Evolutionary conservation across 1,140 invertebrate species (phyloP).

Genomic region (Nasonia giraulti): DNA sequence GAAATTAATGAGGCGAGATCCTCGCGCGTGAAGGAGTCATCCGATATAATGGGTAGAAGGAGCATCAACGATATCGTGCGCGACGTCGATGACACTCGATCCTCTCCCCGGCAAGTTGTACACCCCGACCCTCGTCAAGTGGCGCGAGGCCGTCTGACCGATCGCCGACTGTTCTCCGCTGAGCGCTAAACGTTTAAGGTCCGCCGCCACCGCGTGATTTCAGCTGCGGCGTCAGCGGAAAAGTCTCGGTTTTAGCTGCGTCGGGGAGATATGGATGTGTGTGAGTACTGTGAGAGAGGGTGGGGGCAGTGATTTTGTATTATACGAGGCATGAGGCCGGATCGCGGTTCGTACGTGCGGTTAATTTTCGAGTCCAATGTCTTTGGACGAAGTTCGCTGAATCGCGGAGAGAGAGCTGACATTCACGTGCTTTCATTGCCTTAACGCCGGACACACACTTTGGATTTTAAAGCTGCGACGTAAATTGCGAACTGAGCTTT

Average conservation of each 20-base stretch:
- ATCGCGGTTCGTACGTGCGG: neutral
- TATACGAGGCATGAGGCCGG: conserved; percentile 7
- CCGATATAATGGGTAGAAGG: neutral
- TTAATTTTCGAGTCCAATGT: neutral
- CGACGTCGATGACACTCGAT: conserved; percentile 12
- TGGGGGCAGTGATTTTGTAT: neutral
- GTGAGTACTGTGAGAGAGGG: no score
- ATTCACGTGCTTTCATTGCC: neutral
- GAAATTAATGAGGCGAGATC: conserved; percentile 47
- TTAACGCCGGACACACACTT: neutral
- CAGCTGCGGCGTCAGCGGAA: neutral
- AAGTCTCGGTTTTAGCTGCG: neutral
- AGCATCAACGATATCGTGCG: conserved; percentile 27
- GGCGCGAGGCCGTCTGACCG: conserved; percentile 30
- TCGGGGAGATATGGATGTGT: neutral
- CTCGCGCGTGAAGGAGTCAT: neutral
- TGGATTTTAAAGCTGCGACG: neutral
- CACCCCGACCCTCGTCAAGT: neutral
- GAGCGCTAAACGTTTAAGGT: conserved; percentile 26
- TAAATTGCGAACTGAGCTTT: neutral
- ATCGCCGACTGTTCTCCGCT: conserved; percentile 40
- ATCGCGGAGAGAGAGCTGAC: neutral
- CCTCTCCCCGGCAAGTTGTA: no score
- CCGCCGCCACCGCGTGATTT: neutral
- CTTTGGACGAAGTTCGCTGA: neutral